Evolutionary conservation across 2,888 invertebrate species (phyloP), one percentile per base, ranked within the genome.

Genomic region (Andrena fulva): DNA sequence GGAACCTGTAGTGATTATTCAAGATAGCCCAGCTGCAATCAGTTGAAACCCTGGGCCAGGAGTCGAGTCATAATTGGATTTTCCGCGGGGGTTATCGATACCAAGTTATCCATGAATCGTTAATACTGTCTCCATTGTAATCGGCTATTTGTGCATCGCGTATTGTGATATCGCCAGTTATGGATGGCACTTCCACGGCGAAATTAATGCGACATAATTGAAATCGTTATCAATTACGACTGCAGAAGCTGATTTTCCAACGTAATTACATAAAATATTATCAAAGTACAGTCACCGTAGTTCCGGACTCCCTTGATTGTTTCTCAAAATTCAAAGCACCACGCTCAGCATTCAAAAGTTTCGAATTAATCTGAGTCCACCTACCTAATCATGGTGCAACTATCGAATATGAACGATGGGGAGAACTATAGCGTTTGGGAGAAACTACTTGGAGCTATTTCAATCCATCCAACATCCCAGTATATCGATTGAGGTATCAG

Each of bases 11-110:
- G 35, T 16, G 29, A 33, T 33, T 63, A 48, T 50, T 29, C 27
- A 7, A 33, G 31, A 59, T 48, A 54, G 7, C 24, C 52, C 29
- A 31, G 24, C 33, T 27, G 54, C 42, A 35, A 69, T 52, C 69
- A 31, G 70, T 6, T 31, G 52, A 63, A 60, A 77, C n/a, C 54
- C 69, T 31, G 29, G n/a, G 52, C 63, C 60, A 63, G 50, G 42
- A 60, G 33, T 54, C 66, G 77, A 52, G 42, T 6, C 54, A 31
- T 83, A 85, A 85, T 86, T 80, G 83, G 69, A 86, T 85, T 83
- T 86, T 74, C 73, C 63, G 66, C 56, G 27, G 31, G 64, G 72
- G 70, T 86, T 79, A 85, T 76, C 76, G 66, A 68, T 76, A 64
- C n/a, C 86, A 69, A 64, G 62, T 64, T 76, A 54, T 35, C 50